These are phyloP conservation scores for Cliona cf. orientalis DNA, from an alignment of 37 sponge, comb jelly and placozoan species.

Conservation along the genomic window DNA sequence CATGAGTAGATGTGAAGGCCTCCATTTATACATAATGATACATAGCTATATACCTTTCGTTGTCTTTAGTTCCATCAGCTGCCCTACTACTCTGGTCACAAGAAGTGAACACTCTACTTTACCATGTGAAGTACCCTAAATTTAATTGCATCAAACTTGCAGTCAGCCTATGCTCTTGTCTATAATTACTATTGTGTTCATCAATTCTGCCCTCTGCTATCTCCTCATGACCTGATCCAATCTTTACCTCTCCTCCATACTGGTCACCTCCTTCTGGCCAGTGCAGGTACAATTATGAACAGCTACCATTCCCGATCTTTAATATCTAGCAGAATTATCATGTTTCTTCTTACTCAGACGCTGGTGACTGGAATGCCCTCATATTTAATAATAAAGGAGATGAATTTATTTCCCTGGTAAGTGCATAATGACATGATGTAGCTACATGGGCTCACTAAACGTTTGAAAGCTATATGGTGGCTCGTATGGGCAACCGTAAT, in stretches of 20 bases:
- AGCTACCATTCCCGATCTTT: not conserved
- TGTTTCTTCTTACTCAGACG: too few species aligned
- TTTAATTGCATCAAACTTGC: too few species aligned
- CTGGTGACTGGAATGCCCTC: slow-evolving; percentile 40
- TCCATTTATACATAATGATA: slow-evolving; percentile 68
- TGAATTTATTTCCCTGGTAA: slow-evolving; percentile 23
- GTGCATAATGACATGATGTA: too few species aligned
- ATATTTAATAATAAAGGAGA: slow-evolving; percentile 61
- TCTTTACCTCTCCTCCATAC: slow-evolving; percentile 56
- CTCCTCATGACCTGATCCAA: slow-evolving; percentile 85
- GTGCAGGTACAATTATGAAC: slow-evolving; percentile 65
- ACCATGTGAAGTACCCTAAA: too few species aligned
- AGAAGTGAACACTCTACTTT: too few species aligned
- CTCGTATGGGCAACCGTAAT: too few species aligned
- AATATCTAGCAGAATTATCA: too few species aligned
- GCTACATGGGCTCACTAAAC: too few species aligned
- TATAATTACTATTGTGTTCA: slow-evolving; percentile 85
- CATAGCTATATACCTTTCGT: slow-evolving; percentile 74
- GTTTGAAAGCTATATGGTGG: too few species aligned
- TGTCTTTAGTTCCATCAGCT: too few species aligned
- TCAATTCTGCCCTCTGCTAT: slow-evolving; percentile 85
- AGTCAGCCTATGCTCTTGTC: slow-evolving; percentile 73
- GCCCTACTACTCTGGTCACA: too few species aligned
- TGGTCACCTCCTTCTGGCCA: slow-evolving; percentile 93
- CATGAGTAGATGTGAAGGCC: slow-evolving; percentile 54